phyloP scores from a whole-genome alignment of 2,113 vertebrate genomes.

The Procapra przewalskii region DNA sequence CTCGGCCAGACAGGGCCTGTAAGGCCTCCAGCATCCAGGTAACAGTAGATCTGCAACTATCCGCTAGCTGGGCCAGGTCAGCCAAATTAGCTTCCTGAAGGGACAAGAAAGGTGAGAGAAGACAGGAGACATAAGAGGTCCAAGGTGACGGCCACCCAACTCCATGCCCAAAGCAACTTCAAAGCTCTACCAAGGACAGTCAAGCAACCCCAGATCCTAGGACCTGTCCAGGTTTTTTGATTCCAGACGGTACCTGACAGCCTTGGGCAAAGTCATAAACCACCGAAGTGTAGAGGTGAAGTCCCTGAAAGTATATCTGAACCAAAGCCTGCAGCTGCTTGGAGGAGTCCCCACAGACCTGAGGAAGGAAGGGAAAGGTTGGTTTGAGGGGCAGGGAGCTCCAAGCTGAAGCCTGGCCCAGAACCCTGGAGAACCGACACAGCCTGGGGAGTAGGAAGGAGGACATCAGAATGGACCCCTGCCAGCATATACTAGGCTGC shows the following conservation, averaged over 20 bases:
- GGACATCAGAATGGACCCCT: background rate
- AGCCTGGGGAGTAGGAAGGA: background rate
- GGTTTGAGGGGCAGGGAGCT: background rate
- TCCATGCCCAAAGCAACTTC: background rate
- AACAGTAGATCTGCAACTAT: slow-evolving; percentile 75
- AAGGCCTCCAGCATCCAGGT: slow-evolving; percentile 83
- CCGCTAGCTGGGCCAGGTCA: slow-evolving; percentile 50
- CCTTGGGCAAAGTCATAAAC: slow-evolving; percentile 82
- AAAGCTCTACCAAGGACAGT: background rate
- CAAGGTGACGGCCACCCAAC: background rate
- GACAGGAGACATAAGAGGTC: background rate
- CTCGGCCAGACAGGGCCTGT: slow-evolving; percentile 71
- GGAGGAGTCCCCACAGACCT: slow-evolving; percentile 65
- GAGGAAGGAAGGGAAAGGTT: background rate
- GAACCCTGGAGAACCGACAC: background rate
- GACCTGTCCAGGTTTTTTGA: background rate
- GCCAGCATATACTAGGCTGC: background rate
- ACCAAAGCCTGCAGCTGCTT: slow-evolving; percentile 78
- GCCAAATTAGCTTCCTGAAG: slow-evolving; percentile 65
- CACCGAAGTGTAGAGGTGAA: slow-evolving; percentile 83
- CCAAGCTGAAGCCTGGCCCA: background rate
- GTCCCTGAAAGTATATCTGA: slow-evolving; percentile 81
- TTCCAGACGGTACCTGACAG: slow-evolving; percentile 80
- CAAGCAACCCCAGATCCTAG: background rate
- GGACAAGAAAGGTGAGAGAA: slow-evolving; percentile 6